Percentiles rank a stretch among this genome's conserved stretches.
Evolutionary conservation across 2,888 invertebrate species (phyloP).

Genomic region (Salticus scenicus): DNA sequence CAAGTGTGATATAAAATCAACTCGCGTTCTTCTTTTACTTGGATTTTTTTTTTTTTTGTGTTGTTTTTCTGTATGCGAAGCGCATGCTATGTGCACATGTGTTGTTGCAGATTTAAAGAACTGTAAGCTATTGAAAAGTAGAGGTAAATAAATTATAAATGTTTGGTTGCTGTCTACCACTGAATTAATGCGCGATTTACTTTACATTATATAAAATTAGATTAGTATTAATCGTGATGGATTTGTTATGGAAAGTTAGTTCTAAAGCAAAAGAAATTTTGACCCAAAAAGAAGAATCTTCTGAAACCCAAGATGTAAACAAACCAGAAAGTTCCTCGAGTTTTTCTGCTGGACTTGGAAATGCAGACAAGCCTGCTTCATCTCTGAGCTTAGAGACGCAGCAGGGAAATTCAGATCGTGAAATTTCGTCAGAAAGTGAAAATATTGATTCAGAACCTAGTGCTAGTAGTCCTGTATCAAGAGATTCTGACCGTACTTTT

Average conservation of each 20-base stretch:
- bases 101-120: too few species aligned
- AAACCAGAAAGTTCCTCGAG: constrained; percentile 24
- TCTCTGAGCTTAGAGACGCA: constrained; percentile 61
- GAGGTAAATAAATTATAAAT: too few species aligned
- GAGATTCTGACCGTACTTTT: constrained; percentile 42
- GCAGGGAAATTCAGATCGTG: constrained; percentile 59
- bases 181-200: too few species aligned
- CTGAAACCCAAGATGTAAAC: constrained; percentile 32
- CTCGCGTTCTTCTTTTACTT: too few species aligned
- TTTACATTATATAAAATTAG: too few species aligned
- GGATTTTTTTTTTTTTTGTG: too few species aligned
- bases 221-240: constrained; percentile 31
- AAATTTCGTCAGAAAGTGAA: constrained; percentile 63
- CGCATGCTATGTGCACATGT: too few species aligned
- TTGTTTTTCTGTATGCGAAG: too few species aligned
- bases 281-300: constrained; percentile 50
- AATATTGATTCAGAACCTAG: constrained; percentile 47
- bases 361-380: constrained; percentile 59
- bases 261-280: constrained; percentile 64
- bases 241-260: constrained; percentile 66
- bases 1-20: too few species aligned
- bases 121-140: too few species aligned
- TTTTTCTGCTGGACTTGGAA: constrained; percentile 55
- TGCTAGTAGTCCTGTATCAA: constrained; percentile 47
- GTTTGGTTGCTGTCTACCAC: too few species aligned